Conservation (phyloP, 1,140 invertebrate genomes). For the Nasonia vitripennis region DNA sequence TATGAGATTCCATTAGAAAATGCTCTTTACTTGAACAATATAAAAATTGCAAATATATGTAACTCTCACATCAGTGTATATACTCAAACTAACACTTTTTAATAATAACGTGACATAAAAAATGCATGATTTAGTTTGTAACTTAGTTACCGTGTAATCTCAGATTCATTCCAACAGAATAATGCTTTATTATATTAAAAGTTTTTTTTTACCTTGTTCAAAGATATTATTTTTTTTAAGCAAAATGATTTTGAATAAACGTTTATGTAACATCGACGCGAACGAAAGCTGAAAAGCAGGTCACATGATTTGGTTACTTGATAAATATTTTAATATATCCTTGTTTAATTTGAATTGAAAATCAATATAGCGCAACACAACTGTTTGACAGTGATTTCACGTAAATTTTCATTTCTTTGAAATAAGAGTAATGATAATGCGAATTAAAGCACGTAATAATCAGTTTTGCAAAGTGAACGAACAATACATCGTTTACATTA, state of each 20-base stretch:
- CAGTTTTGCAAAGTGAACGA: background rate
- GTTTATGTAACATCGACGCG: no score
- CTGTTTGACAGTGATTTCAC: background rate
- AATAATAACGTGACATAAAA: background rate
- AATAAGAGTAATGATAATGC: background rate
- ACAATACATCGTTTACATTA: slow-evolving; percentile 13
- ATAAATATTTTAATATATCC: no score
- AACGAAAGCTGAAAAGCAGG: no score
- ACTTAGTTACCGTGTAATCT: background rate
- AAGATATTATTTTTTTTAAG: background rate
- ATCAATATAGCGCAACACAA: background rate
- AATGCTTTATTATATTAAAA: background rate
- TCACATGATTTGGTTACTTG: no score
- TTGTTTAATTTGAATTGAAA: no score
- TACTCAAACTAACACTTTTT: background rate
- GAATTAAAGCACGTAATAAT: background rate
- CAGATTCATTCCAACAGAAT: background rate
- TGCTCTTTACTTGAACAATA: background rate
- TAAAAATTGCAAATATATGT: background rate
- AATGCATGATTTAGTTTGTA: background rate
- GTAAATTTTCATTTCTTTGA: background rate
- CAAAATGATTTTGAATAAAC: background rate
- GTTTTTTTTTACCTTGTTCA: background rate
- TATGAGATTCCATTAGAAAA: background rate
- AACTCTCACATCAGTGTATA: background rate